Evolutionary conservation across 2,113 vertebrate genomes (phyloP), one percentile per base, ranked within the genome.

Genomic region (Phalacrocorax aristotelis): DNA sequence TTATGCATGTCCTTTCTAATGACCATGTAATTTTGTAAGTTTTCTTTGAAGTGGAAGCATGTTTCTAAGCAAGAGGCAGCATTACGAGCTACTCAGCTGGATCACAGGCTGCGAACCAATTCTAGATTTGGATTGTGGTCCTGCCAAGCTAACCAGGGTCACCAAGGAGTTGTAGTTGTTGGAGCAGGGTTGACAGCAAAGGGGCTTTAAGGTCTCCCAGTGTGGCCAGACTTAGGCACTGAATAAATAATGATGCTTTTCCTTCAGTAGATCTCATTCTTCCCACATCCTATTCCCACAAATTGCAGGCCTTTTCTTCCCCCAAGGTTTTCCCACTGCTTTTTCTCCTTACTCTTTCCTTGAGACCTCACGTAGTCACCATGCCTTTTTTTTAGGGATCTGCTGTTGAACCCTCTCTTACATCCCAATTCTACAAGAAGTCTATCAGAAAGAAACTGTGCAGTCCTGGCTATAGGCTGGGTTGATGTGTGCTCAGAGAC

Each of bases 21-120:
- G 65, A 89, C 48, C 46, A 18, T 76, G 61, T 91, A n/a, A 89
- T 93, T 95, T 84, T 2, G 4, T 52, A 79, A 17, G 17, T 76
- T 91, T 93, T 95, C 93, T 95, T 95, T 87, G 80, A 89, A 85
- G 66, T 76, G 54, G 49, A 93, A 91, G 46, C 34, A 26, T 94
- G 42, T 87, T 95, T 54, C 65, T 87, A 42, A 93, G 61, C 40
- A 93, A 69, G 81, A 70, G 58, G 36, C 65, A 68, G 40, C 68
- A 51, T 79, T 89, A 13, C 2, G 4, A 69, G 52, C 60, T 84
- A 13, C 77, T 90, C 40, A 79, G 26, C 38, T 92, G 71, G 54
- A 90, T 90, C 87, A 58, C 34, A 66, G 71, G 44, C 75, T 88
- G 18, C 75, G 69, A 38, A 60, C 86, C 80, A 66, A 1, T 90